Evolutionary conservation across 2,888 invertebrate species (phyloP), one percentile per base, ranked within the genome.

Genomic region (Microplitis manilae): DNA sequence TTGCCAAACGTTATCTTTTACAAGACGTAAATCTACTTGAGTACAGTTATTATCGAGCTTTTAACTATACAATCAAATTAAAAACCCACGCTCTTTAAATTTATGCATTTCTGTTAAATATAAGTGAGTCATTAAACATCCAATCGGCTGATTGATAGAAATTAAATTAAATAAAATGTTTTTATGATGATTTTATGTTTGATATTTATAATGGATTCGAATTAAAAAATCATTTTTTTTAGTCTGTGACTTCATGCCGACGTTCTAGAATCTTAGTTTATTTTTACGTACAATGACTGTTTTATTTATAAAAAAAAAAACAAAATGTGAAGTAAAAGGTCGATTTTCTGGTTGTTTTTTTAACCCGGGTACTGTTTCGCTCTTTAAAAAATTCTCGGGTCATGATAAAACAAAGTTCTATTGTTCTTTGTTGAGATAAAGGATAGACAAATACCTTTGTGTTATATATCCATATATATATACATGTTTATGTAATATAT

Each of bases 341-440:
- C 50, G 50, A 50, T 50, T 13, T 50, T 50, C 50, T 50, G 50
- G 50, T 13, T 50, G 50, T 8, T 50, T 50, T 50, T 50, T 50
- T 50, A 13, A 50, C 8, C 50, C 50, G 13, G 50, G 8, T 50
- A 13, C 50, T 50, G 50, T 50, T 50, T 50, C 13, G 13, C 72
- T 68, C 72, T 78, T 77, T 73, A 74, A 78, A 74, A 65, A 73
- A 69, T 61, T 68, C 65, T 67, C 69, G 70, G 75, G 69, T 73
- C 69, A 74, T 77, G 76, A 13, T 50, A 13, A 50, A 13, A 50
- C 68, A 75, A 64, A 76, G 73, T 41, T 77, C 62, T 74, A 77
- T 80, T 77, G 78, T 80, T 77, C 59, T 69, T 38, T 62, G 75
- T 64, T 17, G 64, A 62, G 62, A 59, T 67, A 61, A 73, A 76